Percentiles rank a stretch among this genome's conserved stretches.
Conservation (phyloP, 2,113 vertebrate species). For the Gobiocypris rarus region DNA sequence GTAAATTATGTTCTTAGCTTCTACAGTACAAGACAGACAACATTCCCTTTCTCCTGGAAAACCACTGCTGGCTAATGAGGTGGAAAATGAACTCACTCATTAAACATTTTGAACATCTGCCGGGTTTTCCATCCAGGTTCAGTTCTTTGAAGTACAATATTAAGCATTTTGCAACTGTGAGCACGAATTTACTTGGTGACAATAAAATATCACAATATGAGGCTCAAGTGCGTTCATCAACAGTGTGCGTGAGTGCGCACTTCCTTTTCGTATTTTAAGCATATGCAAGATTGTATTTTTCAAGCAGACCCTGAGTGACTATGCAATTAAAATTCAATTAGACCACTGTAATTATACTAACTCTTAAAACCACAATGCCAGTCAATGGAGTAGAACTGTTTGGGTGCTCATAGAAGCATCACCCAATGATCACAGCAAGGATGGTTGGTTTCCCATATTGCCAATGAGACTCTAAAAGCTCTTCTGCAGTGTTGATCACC, state of each 20-base stretch:
- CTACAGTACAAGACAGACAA: slow-evolving; percentile 26
- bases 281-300: slow-evolving; percentile 43
- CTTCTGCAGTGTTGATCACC: not conserved
- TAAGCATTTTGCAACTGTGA: slow-evolving; percentile 10
- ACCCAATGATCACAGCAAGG: not conserved
- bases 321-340: slow-evolving; percentile 53
- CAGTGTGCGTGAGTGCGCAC: slow-evolving; percentile 4
- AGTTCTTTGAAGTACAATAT: slow-evolving; percentile 13
- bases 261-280: slow-evolving; percentile 46
- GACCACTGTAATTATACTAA: slow-evolving; percentile 42
- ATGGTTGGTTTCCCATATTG: not conserved
- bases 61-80: slow-evolving; percentile 25
- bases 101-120: slow-evolving; percentile 37
- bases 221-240: slow-evolving; percentile 4
- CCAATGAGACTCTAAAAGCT: not conserved
- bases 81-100: slow-evolving; percentile 42
- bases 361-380: slow-evolving; percentile 33
- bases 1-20: not conserved
- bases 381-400: slow-evolving; percentile 6
- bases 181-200: not conserved
- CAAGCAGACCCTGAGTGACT: slow-evolving; percentile 44
- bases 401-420: slow-evolving; percentile 3
- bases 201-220: slow-evolving; percentile 26
- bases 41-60: slow-evolving; percentile 16
- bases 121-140: slow-evolving; percentile 6